Evolutionary conservation across 2,797 vertebrate genomes (phyloP), one percentile per base, ranked within the genome.

Genomic region (Takifugu rubripes): DNA sequence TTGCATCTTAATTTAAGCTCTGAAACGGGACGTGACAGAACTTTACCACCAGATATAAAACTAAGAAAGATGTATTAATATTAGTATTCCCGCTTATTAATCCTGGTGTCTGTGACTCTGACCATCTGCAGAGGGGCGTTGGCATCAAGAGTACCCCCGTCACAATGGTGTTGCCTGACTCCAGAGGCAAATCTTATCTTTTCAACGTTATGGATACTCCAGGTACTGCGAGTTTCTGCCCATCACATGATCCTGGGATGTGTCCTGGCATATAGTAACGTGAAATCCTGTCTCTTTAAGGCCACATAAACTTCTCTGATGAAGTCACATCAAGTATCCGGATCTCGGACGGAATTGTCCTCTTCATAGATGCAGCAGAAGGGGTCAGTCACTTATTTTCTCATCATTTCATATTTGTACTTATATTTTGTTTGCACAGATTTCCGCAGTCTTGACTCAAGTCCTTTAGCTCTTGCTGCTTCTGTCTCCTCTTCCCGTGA

Each of bases 161-260:
- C 77, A 99, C 97, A 0, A 93, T 99, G 87, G 97, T 99, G 25
- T 89, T 99, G 64, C 97, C 97, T 0, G 97, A 99, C 81, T 99
- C 97, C 56, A 95, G 96, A 72, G 97, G 93, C 10, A 99, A 99
- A 75, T 99, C 97, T 11, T 99, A 98, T 77, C 95, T 99, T 48
- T 98, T 99, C 88, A 99, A 99, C 87, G 92, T 99, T 83, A 99
- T 99, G 86, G 97, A 99, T 81, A 99, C 97, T 3, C 97, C 97
- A 91, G 97, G 97, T 99, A 83, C 27, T 46, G 5, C 44, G 27
- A 17, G 6, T 47, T 6, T 2, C 26, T 6, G 12, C 1, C 36
- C 36, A 4, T 40, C 36, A 4, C 4, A 29, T 7, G 9, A 14
- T 14, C 12, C 36, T 40, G 36, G 36, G 36, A 10, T 14, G 36